Evolutionary conservation across 1,140 invertebrate species (phyloP), one percentile per base, ranked within the genome.

Genomic region (Drosophila cardini): DNA sequence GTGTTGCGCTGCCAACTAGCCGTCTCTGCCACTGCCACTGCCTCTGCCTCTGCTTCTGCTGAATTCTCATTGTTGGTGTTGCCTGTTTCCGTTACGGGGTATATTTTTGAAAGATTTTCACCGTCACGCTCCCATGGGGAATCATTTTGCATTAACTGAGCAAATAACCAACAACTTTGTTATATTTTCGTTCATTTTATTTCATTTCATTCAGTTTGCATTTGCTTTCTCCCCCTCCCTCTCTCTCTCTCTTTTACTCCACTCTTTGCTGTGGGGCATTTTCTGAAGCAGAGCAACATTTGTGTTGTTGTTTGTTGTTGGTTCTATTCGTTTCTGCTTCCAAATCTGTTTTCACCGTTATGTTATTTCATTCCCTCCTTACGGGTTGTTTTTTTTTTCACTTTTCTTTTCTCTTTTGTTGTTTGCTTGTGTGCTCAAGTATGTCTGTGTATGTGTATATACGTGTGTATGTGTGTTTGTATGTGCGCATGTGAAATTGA

Each of bases 81-180:
- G 32, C 42, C 48, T 26, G 69, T 53, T 58, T 69, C 38, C 36
- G 15, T 18, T 64, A 56, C 10, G 34, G 64, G 52, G 46, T 60
- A 48, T 55, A 73, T 61, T 73, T 75, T 75, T 63, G 61, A 64
- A 58, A 75, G 71, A 71, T 75, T 72, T 72, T 76, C 64, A 38
- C 60, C 53, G 32, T 60, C 69, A 69, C 72, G 34, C 77, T 69
- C 76, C 80, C 71, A 71, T 48, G 77, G 80, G 80, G 80, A 87
- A 90, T 87, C 80, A 89, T 89, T 87, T 87, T 87, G 84, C 84
- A 87, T 87, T 87, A 87, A 89, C 84, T 78, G 84, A 74, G 74
- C 85, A 87, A 87, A 87, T 87, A 87, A 84, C 84, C 84, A 89
- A 89, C 84, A 89, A 89, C 80, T 87, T 87, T 87, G 84, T 87